These are phyloP conservation scores for Galaxias olidus DNA, from an alignment of 2,797 vertebrate species.

Conservation along the genomic window DNA sequence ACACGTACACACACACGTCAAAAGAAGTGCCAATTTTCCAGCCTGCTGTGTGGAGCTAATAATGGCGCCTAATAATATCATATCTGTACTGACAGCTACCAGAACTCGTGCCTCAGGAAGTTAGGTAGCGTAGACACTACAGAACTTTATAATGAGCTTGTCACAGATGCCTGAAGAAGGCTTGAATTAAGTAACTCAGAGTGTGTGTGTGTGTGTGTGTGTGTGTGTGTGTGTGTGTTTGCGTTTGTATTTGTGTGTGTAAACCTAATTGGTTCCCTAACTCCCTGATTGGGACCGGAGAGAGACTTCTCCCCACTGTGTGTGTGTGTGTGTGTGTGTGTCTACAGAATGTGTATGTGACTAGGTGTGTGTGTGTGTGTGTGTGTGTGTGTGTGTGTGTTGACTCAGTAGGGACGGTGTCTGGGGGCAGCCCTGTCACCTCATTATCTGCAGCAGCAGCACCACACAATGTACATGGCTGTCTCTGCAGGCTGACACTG, in stretches of 20 bases:
- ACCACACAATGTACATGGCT: no score
- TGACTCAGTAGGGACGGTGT: no score
- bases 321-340: no score
- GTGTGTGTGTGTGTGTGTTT: neutral
- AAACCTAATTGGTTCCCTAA: neutral
- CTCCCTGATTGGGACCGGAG: neutral
- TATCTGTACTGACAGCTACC: neutral
- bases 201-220: slow-evolving; percentile 21
- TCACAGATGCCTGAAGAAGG: neutral
- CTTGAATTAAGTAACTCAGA: neutral
- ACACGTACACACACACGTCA: slow-evolving; percentile 3
- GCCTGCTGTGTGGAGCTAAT: neutral
- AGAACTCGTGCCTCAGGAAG: neutral
- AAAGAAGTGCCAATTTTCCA: neutral
- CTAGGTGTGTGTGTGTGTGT: no score
- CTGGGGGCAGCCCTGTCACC: no score
- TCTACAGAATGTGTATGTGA: no score
- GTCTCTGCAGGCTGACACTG: no score
- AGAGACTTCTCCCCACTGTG: neutral
- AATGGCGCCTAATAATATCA: neutral
- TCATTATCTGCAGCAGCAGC: no score
- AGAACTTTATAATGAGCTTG: slow-evolving; percentile 3
- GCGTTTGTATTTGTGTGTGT: slow-evolving; percentile 10
- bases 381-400: no score
- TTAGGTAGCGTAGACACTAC: neutral